Conservation (phyloP, 2,888 invertebrate species). For the Dromius quadrimaculatus region DNA sequence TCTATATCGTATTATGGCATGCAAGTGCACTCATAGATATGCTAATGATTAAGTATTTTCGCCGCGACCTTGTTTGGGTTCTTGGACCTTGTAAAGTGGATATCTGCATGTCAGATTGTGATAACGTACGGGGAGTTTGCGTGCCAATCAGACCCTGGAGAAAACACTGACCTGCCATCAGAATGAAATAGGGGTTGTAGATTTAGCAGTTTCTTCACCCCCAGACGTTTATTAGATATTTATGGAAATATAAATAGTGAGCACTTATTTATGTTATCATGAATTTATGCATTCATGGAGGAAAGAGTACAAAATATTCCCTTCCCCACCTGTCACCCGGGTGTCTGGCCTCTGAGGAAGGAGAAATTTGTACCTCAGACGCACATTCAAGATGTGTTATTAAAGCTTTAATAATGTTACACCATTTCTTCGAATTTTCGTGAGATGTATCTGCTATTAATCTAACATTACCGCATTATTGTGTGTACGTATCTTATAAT, state of each 20-base stretch:
- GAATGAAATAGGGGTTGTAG: conserved; percentile 21
- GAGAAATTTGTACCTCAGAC: too few species aligned
- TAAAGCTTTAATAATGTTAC: too few species aligned
- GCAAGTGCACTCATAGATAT: neutral
- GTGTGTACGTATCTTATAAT: conserved; percentile 1
- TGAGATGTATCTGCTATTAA: neutral
- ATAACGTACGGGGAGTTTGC: conserved; percentile 8
- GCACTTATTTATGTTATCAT: too few species aligned
- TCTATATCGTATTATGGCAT: too few species aligned
- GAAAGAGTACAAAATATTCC: too few species aligned
- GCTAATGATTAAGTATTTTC: conserved; percentile 7
- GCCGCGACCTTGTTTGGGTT: conserved; percentile 12
- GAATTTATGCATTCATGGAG: too few species aligned
- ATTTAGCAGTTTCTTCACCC: conserved; percentile 21
- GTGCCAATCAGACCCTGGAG: neutral
- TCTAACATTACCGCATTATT: conserved; percentile 8
- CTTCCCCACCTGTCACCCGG: neutral
- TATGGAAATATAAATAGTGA: too few species aligned
- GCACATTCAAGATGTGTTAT: too few species aligned
- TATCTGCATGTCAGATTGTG: neutral
- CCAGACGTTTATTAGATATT: too few species aligned
- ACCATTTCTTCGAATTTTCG: too few species aligned
- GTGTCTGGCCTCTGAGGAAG: neutral
- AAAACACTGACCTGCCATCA: conserved; percentile 12
- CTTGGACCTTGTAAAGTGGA: neutral